Conservation (phyloP, 2,113 vertebrate species). For the Festucalex cinctus region DNA sequence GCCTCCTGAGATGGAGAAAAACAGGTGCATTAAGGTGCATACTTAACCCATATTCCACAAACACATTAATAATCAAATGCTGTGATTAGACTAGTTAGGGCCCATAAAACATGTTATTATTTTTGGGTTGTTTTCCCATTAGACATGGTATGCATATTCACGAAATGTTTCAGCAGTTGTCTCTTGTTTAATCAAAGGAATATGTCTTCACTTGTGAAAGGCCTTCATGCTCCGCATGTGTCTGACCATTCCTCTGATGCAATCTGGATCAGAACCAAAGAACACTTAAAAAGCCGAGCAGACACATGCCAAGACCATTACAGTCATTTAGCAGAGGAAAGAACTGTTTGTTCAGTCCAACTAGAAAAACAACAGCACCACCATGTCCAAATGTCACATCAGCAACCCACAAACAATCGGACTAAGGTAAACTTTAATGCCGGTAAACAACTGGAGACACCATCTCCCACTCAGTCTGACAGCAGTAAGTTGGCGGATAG, state of each 20-base stretch:
- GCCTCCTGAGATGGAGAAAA: no score
- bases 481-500: constrained; percentile 8
- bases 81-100: no score
- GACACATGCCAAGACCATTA: constrained; percentile 69
- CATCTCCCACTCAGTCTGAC: constrained; percentile 41
- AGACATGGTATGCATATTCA: background rate
- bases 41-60: no score
- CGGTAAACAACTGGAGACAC: constrained; percentile 50
- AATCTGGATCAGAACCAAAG: constrained; percentile 71
- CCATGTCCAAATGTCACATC: constrained; percentile 56
- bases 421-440: constrained; percentile 36
- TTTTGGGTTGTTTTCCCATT: no score
- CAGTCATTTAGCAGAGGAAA: constrained; percentile 55
- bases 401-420: constrained; percentile 44
- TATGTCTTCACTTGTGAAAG: constrained; percentile 40
- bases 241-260: constrained; percentile 64
- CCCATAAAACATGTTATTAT: no score
- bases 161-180: constrained; percentile 1
- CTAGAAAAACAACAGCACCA: constrained; percentile 61
- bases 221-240: constrained; percentile 48
- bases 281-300: constrained; percentile 60
- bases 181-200: constrained; percentile 22
- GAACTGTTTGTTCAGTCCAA: constrained; percentile 70
- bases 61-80: no score
- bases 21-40: no score